Evolutionary conservation across 2,113 vertebrate genomes (phyloP), one percentile per base, ranked within the genome.

Genomic region (Circaetus cinerascens): DNA sequence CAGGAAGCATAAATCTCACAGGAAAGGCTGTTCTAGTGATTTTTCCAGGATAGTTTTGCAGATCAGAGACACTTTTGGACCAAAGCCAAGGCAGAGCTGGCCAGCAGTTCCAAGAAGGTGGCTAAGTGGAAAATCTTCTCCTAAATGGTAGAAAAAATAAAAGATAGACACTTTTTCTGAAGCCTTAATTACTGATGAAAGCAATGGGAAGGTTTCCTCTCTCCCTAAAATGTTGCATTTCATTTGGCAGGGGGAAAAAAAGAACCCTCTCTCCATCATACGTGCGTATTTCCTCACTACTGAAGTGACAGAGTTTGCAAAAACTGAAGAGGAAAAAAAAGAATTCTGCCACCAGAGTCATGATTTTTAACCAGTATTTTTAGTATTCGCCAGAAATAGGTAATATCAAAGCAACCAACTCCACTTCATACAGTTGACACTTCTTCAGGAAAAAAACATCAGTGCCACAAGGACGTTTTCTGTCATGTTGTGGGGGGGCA

Each of bases 1-100:
- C 68, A 86, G 89, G 68, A 96, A 95, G 41, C 72, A 86, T n/a
- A 62, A 74, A 63, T 89, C 89, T 89, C 96, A 93, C 59, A 89
- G 91, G 83, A 93, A 96, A 89, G 38, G 22, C 60, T 89, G 20
- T 86, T 89, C 83, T 46, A 63, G 76, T 46, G 68, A 80, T 8
- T 10, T 57, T 86, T 96, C 59, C 93, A 91, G 68, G 73, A 74
- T 1, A 5, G 50, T 67, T 94, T 55, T 92, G 45, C 55, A 83
- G 53, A 89, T 67, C 63, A 86, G 73, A 94, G 50, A 77, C 26
- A 38, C 21, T 81, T n/a, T 9, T 66, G 75, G 60, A 94, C 64
- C 41, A 88, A 86, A 62, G 63, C 72, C 88, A 95, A 92, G 26
- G 38, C 68, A 84, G 76, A 91, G 41, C 50, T 86, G 50, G 80